These are phyloP conservation scores for Apodemia zela DNA, from an alignment of 2,888 invertebrate species.

Conservation along the genomic window DNA sequence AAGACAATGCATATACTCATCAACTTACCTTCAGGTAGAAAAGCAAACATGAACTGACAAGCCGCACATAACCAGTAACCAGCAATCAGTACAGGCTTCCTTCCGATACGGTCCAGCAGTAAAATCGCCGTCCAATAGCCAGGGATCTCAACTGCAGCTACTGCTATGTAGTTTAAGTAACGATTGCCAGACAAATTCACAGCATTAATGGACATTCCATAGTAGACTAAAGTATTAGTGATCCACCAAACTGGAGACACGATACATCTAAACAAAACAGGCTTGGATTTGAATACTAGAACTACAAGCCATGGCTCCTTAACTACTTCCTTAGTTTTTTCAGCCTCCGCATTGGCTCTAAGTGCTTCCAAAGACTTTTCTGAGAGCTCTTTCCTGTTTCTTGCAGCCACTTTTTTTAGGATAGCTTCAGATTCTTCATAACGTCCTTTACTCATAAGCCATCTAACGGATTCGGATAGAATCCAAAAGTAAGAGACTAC, in stretches of 20 bases:
- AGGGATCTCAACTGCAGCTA: slow-evolving; percentile 85
- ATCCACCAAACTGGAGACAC: slow-evolving; percentile 83
- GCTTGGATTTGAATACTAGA: slow-evolving; percentile 50
- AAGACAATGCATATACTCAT: neutral
- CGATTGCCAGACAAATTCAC: slow-evolving; percentile 84
- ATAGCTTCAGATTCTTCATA: slow-evolving; percentile 83
- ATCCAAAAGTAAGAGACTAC: slow-evolving; percentile 86
- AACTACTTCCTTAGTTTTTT: slow-evolving; percentile 46
- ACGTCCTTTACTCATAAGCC: slow-evolving; percentile 86
- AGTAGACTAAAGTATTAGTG: slow-evolving; percentile 85
- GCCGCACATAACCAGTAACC: slow-evolving; percentile 82
- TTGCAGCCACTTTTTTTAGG: slow-evolving; percentile 81
- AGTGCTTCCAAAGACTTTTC: slow-evolving; percentile 73
- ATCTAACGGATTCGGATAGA: slow-evolving; percentile 87
- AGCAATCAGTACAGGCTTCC: slow-evolving; percentile 81
- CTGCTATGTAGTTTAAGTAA: slow-evolving; percentile 84
- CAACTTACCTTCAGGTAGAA: slow-evolving; percentile 72
- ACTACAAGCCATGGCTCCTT: slow-evolving; percentile 58
- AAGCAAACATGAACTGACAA: slow-evolving; percentile 82
- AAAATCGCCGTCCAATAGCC: slow-evolving; percentile 84
- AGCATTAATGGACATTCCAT: slow-evolving; percentile 85
- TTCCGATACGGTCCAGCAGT: slow-evolving; percentile 82
- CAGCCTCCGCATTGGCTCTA: slow-evolving; percentile 54
- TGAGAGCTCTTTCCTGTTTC: slow-evolving; percentile 80
- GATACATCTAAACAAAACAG: slow-evolving; percentile 51